Percentiles rank a stretch among this genome's conserved stretches.
phyloP scores from a whole-genome alignment of 2,888 invertebrate species.

The Drosophila nr. fundita region DNA sequence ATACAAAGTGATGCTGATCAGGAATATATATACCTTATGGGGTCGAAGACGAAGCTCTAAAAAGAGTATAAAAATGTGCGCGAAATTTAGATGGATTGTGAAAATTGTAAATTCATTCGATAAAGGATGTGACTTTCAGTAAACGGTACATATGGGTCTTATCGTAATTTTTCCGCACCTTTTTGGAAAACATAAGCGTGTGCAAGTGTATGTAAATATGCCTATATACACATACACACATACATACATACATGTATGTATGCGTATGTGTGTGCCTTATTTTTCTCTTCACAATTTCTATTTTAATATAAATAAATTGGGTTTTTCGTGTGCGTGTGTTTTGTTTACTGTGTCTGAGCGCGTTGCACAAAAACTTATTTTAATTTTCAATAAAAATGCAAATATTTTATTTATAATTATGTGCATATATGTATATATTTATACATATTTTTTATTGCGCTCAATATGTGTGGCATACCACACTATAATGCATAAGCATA shows the following conservation, averaged over 20 bases:
- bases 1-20: background rate
- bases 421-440: slow-evolving; percentile 20
- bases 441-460: slow-evolving; percentile 26
- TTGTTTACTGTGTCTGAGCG: slow-evolving; percentile 5
- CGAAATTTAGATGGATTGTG: background rate
- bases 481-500: slow-evolving; percentile 5
- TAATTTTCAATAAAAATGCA: slow-evolving; percentile 78
- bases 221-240: background rate
- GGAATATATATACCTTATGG: background rate
- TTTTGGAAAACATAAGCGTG: slow-evolving; percentile 13
- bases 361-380: slow-evolving; percentile 65
- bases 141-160: background rate
- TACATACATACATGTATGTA: background rate
- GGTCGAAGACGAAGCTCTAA: background rate
- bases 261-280: slow-evolving; percentile 12
- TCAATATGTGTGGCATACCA: slow-evolving; percentile 42
- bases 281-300: slow-evolving; percentile 43
- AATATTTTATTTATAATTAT: slow-evolving; percentile 76
- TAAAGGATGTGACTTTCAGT: background rate
- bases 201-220: slow-evolving; percentile 18
- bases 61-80: background rate
- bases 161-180: background rate
- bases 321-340: slow-evolving; percentile 1
- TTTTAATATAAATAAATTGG: slow-evolving; percentile 43
- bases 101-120: background rate